A percentile compares a stretch with the other conserved stretches of the same genome.
Evolutionary conservation across 2,888 invertebrate genomes (phyloP).

Genomic region (Metallyticus violacea): DNA sequence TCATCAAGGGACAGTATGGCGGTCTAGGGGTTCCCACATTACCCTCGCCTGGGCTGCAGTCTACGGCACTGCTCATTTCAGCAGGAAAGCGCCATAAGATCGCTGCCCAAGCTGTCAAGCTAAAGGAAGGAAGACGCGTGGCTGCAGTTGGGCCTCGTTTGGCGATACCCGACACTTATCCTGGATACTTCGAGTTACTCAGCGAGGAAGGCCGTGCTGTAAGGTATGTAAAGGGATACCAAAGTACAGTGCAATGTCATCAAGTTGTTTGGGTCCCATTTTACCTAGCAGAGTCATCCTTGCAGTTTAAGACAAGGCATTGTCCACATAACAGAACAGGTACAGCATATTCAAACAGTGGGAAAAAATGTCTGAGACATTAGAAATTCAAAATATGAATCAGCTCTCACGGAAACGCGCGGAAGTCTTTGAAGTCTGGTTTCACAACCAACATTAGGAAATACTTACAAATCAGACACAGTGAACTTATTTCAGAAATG

Average conservation of each 20-base stretch:
- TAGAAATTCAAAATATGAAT: too few relatives aligned
- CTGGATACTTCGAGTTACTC: conserved; percentile 89
- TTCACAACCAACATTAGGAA: too few relatives aligned
- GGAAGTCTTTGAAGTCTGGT: too few relatives aligned
- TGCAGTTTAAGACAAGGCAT: background rate
- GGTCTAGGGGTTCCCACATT: conserved; percentile 85
- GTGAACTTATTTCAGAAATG: too few relatives aligned
- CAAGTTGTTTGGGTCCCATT: too few relatives aligned
- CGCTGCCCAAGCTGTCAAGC: conserved; percentile 83
- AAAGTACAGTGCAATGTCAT: background rate
- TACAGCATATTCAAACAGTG: too few relatives aligned
- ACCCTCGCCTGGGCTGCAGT: conserved; percentile 81
- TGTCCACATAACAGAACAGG: background rate
- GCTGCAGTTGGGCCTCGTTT: conserved; percentile 79
- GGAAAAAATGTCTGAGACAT: too few relatives aligned
- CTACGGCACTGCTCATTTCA: conserved; percentile 81
- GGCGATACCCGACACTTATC: conserved; percentile 85
- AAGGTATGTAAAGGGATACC: background rate
- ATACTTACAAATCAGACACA: too few relatives aligned
- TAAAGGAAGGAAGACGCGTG: conserved; percentile 81
- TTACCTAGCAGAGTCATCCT: background rate
- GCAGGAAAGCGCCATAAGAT: conserved; percentile 83
- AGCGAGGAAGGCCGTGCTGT: conserved; percentile 93
- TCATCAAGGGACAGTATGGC: conserved; percentile 91
- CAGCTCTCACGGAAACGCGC: too few relatives aligned